Base-by-base conservation (phyloP, 2,113 vertebrate species). In the Probosciger aterrimus region DNA sequence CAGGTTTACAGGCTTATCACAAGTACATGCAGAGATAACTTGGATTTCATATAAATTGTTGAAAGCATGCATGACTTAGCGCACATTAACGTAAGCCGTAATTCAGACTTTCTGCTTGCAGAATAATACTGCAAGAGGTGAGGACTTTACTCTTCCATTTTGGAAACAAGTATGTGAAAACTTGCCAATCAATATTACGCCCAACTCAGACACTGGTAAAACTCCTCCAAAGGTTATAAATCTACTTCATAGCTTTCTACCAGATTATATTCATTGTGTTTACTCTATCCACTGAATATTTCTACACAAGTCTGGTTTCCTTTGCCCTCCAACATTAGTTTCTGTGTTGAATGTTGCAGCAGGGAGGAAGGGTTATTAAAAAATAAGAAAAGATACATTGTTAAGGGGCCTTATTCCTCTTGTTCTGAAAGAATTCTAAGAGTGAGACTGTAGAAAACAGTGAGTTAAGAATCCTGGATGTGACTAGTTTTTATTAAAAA, bases 1-100 rank as follows among this genome's bases (percentile, higher is more conserved):
- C 91, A 69, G 92, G 86, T 91, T 92, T 96, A 53, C 81, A 91
- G 62, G 86, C 81, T 95, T 97, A 96, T 96, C 96, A 80, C 62
- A 80, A 86, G 59, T 89, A 87, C n/a, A 76, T 35, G 52, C 77
- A 95, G 57, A 93, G 83, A 92, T 95, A 92, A 92, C 10, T 43
- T 90, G 76, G 35, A 91, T 96, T 96, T 95, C 86, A 94, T 96
- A 89, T 79, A 74, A 93, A 86, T 89, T 80, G 77, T 57, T 95
- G 91, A 96, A 97, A 92, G 74, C 49, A 44, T 69, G 62, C 49
- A 27, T 82, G 86, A 90, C 80, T 88, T 62, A 30, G 52, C 62
- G 19, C 44, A 68, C 30, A 22, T 90, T 69, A 90, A 55, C 0
- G 10, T 93, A 92, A 95, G 81, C 46, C 70, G 28, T 30, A 76